phyloP scores from a whole-genome alignment of 2,888 invertebrate genomes.

The Agrochola circellaris region DNA sequence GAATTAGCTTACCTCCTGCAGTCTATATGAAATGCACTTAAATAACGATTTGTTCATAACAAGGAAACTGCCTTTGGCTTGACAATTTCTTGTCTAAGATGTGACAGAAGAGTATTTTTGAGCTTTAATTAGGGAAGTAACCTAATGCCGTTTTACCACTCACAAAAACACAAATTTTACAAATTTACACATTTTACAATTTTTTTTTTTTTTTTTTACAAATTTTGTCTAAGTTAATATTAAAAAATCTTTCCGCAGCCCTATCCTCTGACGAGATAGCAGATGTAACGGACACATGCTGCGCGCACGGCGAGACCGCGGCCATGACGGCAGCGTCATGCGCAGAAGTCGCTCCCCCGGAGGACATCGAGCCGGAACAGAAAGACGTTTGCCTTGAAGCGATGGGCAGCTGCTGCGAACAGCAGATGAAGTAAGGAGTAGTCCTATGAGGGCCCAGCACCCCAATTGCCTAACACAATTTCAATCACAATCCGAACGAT shows the following conservation, averaged over 20 bases:
- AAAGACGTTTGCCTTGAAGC: slow-evolving; percentile 72
- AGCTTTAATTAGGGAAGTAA: not conserved
- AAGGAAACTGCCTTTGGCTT: slow-evolving; percentile 12
- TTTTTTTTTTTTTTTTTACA: too few relatives aligned
- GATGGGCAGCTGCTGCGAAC: slow-evolving; percentile 75
- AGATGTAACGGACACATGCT: slow-evolving; percentile 79
- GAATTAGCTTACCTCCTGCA: slow-evolving; percentile 49
- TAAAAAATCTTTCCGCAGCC: slow-evolving; percentile 63
- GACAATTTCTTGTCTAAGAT: not conserved
- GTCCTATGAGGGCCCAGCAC: not conserved
- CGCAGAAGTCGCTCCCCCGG: slow-evolving; percentile 70
- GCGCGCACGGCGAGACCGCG: slow-evolving; percentile 74
- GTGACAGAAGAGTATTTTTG: not conserved
- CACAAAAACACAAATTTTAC: too few relatives aligned
- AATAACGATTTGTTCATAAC: slow-evolving; percentile 45
- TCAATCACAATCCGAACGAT: not conserved
- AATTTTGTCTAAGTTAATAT: not conserved
- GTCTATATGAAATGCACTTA: slow-evolving; percentile 35
- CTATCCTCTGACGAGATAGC: slow-evolving; percentile 77
- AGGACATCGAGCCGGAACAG: slow-evolving; percentile 75
- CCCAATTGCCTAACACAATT: not conserved
- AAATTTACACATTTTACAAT: too few relatives aligned
- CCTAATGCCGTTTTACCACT: too few relatives aligned
- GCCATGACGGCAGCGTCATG: slow-evolving; percentile 71
- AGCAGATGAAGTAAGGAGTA: slow-evolving; percentile 76